A percentile compares a stretch with the other conserved stretches of the same genome.
phyloP scores from a whole-genome alignment of 64 coral and sea anemone genomes.

The Porites australiensis region DNA sequence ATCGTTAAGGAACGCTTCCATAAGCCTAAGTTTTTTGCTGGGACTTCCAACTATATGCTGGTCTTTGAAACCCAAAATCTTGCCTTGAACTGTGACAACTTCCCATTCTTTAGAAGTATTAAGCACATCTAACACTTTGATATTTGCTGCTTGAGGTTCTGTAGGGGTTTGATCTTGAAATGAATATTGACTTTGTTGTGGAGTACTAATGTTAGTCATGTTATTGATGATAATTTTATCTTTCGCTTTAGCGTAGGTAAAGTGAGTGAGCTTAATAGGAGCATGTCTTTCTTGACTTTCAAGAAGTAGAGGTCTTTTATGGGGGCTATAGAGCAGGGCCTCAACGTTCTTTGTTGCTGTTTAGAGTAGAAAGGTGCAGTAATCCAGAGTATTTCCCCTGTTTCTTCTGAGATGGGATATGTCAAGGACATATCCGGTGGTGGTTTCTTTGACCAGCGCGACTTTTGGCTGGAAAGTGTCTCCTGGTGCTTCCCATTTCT shows the following conservation, averaged over 20 bases:
- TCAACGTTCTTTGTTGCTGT: slow-evolving; percentile 82
- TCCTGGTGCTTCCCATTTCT: slow-evolving; percentile 66
- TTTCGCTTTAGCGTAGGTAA: slow-evolving; percentile 72
- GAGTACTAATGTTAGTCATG: slow-evolving; percentile 78
- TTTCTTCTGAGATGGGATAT: slow-evolving; percentile 83
- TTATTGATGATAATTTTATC: slow-evolving; percentile 81
- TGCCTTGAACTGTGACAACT: slow-evolving; percentile 75
- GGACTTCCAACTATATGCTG: slow-evolving; percentile 78
- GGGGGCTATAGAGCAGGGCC: slow-evolving; percentile 86
- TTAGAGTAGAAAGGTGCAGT: slow-evolving; percentile 74
- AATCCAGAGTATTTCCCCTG: slow-evolving; percentile 77
- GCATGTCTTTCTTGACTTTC: slow-evolving; percentile 75
- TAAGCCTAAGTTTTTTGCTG: slow-evolving; percentile 66
- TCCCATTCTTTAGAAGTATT: slow-evolving; percentile 83
- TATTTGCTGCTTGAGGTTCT: slow-evolving; percentile 60
- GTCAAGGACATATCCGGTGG: slow-evolving; percentile 73
- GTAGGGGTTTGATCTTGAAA: slow-evolving; percentile 80
- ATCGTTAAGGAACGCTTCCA: slow-evolving; percentile 61
- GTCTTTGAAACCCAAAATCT: slow-evolving; percentile 81
- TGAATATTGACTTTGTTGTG: slow-evolving; percentile 82
- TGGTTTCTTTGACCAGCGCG: slow-evolving; percentile 61
- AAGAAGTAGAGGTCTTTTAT: slow-evolving; percentile 85
- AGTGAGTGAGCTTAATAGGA: slow-evolving; percentile 68
- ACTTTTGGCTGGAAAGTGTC: slow-evolving; percentile 74
- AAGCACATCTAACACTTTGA: slow-evolving; percentile 83